Conservation (phyloP, 2,888 invertebrate species). For the Hirtodrosophila histrioides region DNA sequence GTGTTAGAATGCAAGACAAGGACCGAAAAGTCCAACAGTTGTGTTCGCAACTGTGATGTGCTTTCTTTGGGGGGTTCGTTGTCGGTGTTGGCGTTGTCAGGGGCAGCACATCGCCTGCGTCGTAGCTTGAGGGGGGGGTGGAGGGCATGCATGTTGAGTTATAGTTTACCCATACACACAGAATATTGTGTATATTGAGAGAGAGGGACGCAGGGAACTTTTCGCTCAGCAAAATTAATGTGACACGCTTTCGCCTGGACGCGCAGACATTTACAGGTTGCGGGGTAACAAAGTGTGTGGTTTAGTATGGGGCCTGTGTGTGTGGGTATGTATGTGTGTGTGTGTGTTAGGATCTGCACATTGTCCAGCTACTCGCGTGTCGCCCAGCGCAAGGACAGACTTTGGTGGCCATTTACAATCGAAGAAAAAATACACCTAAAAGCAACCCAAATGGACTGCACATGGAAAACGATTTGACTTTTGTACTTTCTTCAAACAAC, state of each 20-base stretch:
- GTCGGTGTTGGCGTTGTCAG: neutral
- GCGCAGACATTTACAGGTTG: conserved; percentile 46
- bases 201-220: conserved; percentile 82
- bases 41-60: conserved; percentile 78
- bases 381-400: conserved; percentile 84
- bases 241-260: conserved; percentile 84
- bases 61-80: conserved; percentile 16
- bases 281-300: conserved; percentile 5
- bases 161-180: conserved; percentile 29
- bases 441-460: no score
- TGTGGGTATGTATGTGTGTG: conserved; percentile 8
- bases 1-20: conserved; percentile 79
- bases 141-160: conserved; percentile 58
- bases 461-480: conserved; percentile 24
- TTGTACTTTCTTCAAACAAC: conserved; percentile 43
- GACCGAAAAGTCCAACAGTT: conserved; percentile 85
- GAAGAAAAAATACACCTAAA: conserved; percentile 55
- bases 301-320: conserved; percentile 11
- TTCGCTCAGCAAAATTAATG: conserved; percentile 85
- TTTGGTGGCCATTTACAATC: conserved; percentile 43
- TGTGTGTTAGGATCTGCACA: conserved; percentile 35
- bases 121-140: conserved; percentile 4
- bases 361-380: conserved; percentile 83
- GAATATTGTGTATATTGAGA: conserved; percentile 8
- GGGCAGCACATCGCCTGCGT: conserved; percentile 81